Conservation (phyloP, 2,888 invertebrate species). For the Chrysolina oricalcia region DNA sequence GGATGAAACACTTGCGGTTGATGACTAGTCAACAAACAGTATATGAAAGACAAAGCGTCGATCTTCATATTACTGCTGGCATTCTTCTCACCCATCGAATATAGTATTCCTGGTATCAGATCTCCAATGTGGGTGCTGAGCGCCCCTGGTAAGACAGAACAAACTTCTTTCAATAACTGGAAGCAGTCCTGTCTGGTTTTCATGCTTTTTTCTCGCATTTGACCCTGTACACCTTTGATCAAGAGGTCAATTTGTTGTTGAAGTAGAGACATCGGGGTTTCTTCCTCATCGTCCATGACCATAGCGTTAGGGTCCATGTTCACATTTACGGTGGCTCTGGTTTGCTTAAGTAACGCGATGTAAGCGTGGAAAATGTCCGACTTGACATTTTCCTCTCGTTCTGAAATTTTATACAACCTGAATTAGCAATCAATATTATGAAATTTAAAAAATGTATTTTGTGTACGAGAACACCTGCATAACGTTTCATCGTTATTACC, state of each 20-base stretch:
- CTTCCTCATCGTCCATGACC: conserved; percentile 74
- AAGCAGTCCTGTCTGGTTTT: conserved; percentile 95
- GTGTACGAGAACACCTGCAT: no score
- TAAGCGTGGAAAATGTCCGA: conserved; percentile 98
- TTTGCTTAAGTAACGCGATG: conserved; percentile 92
- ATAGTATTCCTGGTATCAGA: conserved; percentile 91
- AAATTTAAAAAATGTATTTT: no score
- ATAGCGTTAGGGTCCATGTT: conserved; percentile 81
- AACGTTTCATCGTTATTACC: no score
- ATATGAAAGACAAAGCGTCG: conserved; percentile 94
- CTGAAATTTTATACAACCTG: conserved; percentile 71
- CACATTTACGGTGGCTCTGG: conserved; percentile 81
- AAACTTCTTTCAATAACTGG: conserved; percentile 90
- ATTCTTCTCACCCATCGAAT: conserved; percentile 91
- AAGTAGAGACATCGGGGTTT: conserved; percentile 78
- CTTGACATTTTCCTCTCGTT: conserved; percentile 99
- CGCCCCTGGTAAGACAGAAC: conserved; percentile 91
- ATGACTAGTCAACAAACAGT: conserved; percentile 87
- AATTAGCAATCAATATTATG: neutral
- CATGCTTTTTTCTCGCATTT: conserved; percentile 89
- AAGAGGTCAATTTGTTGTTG: conserved; percentile 82
- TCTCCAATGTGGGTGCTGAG: conserved; percentile 83
- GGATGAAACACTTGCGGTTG: conserved; percentile 85
- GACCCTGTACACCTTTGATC: conserved; percentile 91
- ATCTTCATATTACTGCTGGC: conserved; percentile 99